Conservation (phyloP, 1,140 invertebrate genomes). For the Cydia pomonella region DNA sequence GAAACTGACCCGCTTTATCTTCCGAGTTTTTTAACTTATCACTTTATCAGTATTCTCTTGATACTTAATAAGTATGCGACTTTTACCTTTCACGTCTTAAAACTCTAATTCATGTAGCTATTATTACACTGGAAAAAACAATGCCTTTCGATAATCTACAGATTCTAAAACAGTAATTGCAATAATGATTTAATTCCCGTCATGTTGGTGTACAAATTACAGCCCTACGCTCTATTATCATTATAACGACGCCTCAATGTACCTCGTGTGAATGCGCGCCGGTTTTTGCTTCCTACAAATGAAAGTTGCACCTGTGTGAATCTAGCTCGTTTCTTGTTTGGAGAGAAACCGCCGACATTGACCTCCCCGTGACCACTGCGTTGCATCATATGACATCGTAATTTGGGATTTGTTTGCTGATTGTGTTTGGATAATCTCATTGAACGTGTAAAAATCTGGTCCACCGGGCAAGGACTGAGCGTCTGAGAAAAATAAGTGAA, state of each 20-base stretch:
- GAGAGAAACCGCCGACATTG: constrained; percentile 74
- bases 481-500: not conserved
- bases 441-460: constrained; percentile 15
- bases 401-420: constrained; percentile 6
- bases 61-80: not conserved
- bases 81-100: not conserved
- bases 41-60: too few species aligned
- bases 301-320: constrained; percentile 78
- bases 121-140: not conserved
- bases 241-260: constrained; percentile 48
- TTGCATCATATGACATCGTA: constrained; percentile 19
- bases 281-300: constrained; percentile 72
- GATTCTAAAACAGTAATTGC: constrained; percentile 1
- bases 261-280: constrained; percentile 63
- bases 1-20: too few species aligned
- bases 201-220: not conserved
- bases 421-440: constrained; percentile 27
- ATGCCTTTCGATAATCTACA: not conserved
- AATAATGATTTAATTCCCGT: not conserved
- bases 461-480: not conserved
- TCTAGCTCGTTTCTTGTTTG: constrained; percentile 52
- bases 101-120: not conserved
- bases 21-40: too few species aligned
- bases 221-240: constrained; percentile 37
- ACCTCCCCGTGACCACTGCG: constrained; percentile 47